Percentiles rank a stretch among this genome's conserved stretches.
These are phyloP conservation scores for Scaptomyza parva DNA, from an alignment of 2,888 invertebrate genomes.

Conservation along the genomic window DNA sequence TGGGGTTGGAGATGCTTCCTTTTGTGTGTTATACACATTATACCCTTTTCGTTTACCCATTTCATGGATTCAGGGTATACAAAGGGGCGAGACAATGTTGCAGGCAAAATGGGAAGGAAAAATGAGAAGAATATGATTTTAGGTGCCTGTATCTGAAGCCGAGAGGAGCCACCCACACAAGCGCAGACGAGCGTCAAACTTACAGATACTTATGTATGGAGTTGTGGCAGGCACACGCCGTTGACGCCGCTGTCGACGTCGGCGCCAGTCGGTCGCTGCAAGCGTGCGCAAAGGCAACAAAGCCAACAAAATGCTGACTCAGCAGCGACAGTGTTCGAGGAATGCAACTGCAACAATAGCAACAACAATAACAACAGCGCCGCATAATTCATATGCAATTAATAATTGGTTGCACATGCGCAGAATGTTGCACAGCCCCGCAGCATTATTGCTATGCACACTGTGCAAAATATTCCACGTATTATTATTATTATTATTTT, in stretches of 20 bases:
- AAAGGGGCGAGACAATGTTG: conserved; percentile 61
- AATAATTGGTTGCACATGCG: conserved; percentile 81
- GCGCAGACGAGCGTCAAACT: conserved; percentile 10
- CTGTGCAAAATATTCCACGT: conserved; percentile 25
- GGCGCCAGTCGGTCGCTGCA: conserved; percentile 50
- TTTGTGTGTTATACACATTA: no score
- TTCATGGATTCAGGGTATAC: no score
- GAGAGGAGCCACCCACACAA: conserved; percentile 59
- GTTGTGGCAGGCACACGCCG: conserved; percentile 68
- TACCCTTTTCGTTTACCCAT: no score
- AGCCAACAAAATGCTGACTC: conserved; percentile 69
- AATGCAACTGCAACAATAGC: conserved; percentile 50
- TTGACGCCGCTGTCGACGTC: conserved; percentile 70
- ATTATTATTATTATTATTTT: background rate
- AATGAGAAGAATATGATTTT: conserved; percentile 31
- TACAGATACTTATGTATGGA: conserved; percentile 11
- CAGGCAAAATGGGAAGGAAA: conserved; percentile 30
- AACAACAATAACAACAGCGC: conserved; percentile 33
- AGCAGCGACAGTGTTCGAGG: conserved; percentile 45
- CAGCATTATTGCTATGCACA: conserved; percentile 56
- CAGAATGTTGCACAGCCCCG: conserved; percentile 62
- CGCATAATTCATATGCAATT: conserved; percentile 81
- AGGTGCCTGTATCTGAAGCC: conserved; percentile 18
- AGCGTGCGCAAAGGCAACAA: conserved; percentile 60
- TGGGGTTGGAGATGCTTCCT: no score